phyloP scores from a whole-genome alignment of 2,888 invertebrate genomes.

The Spatulosminthurus flaviceps region DNA sequence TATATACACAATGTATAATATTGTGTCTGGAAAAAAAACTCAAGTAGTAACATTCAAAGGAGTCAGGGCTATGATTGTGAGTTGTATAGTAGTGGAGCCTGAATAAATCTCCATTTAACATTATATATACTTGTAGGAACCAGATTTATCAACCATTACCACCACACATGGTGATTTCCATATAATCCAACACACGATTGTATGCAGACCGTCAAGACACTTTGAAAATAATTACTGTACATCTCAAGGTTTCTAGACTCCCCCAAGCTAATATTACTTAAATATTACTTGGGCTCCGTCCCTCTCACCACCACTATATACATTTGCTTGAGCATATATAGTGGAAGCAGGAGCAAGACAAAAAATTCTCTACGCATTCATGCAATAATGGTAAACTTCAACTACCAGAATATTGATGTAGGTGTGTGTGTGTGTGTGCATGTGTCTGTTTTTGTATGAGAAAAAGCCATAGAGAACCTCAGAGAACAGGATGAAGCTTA shows the following conservation, averaged over 20 bases:
- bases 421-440: too few relatives aligned
- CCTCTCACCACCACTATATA: too few relatives aligned
- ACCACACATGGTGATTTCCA: constrained; percentile 38
- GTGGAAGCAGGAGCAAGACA: neutral
- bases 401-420: neutral
- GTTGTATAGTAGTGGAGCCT: neutral
- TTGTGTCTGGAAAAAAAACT: too few relatives aligned
- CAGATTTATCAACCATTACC: constrained; percentile 29
- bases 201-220: constrained; percentile 40
- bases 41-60: too few relatives aligned
- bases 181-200: constrained; percentile 30
- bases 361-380: neutral
- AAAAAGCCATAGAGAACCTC: constrained; percentile 19
- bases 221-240: constrained; percentile 30
- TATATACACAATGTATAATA: too few relatives aligned
- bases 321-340: neutral
- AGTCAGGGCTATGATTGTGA: neutral
- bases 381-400: constrained; percentile 5
- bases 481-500: constrained; percentile 29
- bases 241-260: constrained; percentile 45
- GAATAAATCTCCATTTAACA: constrained; percentile 5
- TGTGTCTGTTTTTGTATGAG: too few relatives aligned
- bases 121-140: constrained; percentile 29
- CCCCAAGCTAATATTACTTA: constrained; percentile 34
- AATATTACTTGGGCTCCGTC: neutral